These are phyloP conservation scores for Drosophila murphyi DNA, from an alignment of 1,140 invertebrate genomes.

Conservation along the genomic window DNA sequence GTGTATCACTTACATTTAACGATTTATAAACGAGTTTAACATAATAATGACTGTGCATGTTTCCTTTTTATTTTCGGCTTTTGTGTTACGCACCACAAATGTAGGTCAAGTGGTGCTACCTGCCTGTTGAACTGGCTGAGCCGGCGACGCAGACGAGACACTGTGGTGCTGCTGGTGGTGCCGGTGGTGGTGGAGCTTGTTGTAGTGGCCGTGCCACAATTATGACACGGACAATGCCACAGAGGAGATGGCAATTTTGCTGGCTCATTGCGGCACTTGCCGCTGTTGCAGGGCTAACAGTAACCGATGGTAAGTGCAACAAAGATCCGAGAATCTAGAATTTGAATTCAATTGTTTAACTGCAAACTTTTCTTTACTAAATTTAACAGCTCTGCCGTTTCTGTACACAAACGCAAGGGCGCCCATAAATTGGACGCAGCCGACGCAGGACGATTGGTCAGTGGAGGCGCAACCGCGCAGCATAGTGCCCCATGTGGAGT, in stretches of 20 bases:
- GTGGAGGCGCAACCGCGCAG: constrained; percentile 85
- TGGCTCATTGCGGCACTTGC: constrained; percentile 63
- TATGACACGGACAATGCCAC: constrained; percentile 58
- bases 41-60: constrained; percentile 64
- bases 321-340: not conserved
- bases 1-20: constrained; percentile 2
- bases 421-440: constrained; percentile 86
- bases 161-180: not conserved
- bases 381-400: constrained; percentile 67
- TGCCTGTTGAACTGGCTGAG: constrained; percentile 35
- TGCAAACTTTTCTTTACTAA: not conserved
- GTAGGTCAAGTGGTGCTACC: constrained; percentile 67
- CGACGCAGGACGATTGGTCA: constrained; percentile 85
- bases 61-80: constrained; percentile 31
- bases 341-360: not conserved
- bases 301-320: constrained; percentile 56
- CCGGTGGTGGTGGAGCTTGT: not conserved
- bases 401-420: constrained; percentile 73
- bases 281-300: constrained; percentile 29
- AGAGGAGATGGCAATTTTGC: constrained; percentile 54
- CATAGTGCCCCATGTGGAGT: constrained; percentile 85
- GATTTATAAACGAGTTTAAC: constrained; percentile 59
- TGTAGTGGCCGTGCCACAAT: constrained; percentile 15
- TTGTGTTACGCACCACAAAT: constrained; percentile 45
- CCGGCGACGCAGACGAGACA: constrained; percentile 6